Percentiles rank a stretch among this genome's conserved stretches.
Evolutionary conservation across 2,797 vertebrate species (phyloP).

Genomic region (Chloroceryle amazona): DNA sequence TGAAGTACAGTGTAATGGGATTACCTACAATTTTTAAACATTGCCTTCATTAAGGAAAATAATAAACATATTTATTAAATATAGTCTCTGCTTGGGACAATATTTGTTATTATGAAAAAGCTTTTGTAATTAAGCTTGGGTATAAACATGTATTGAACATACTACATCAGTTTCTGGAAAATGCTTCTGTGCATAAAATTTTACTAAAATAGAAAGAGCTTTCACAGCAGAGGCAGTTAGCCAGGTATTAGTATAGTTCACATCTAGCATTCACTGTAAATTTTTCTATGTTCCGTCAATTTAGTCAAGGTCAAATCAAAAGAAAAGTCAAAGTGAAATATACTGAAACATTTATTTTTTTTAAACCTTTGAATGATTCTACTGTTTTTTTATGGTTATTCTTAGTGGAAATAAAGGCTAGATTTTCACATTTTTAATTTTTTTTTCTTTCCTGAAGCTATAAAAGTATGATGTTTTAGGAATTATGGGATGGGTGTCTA

Average conservation of each 20-base stretch:
- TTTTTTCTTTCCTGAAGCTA: neutral
- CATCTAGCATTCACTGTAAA: constrained; percentile 1
- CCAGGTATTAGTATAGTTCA: constrained; percentile 40
- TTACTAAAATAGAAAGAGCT: constrained; percentile 61
- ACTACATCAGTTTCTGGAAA: constrained; percentile 52
- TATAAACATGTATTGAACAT: constrained; percentile 46
- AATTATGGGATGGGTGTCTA: neutral
- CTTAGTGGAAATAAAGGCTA: neutral
- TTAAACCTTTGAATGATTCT: neutral
- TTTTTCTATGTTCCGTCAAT: constrained; percentile 23
- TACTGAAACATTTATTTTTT: neutral
- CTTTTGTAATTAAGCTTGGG: constrained; percentile 63
- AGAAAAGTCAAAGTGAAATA: neutral
- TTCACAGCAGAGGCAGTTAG: constrained; percentile 56
- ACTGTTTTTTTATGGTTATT: neutral
- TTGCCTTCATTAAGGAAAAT: constrained; percentile 67
- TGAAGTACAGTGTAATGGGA: constrained; percentile 74
- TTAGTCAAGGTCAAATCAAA: constrained; percentile 55
- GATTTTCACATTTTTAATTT: neutral
- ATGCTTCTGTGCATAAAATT: constrained; percentile 50
- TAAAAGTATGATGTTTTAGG: neutral
- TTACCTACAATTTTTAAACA: constrained; percentile 74
- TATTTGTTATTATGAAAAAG: constrained; percentile 73
- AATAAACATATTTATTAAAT: constrained; percentile 72
- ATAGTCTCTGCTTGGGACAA: constrained; percentile 45